Percentiles rank a stretch among this genome's conserved stretches.
Evolutionary conservation across 1,140 invertebrate species (phyloP).

Genomic region (Nephotettix cincticeps): DNA sequence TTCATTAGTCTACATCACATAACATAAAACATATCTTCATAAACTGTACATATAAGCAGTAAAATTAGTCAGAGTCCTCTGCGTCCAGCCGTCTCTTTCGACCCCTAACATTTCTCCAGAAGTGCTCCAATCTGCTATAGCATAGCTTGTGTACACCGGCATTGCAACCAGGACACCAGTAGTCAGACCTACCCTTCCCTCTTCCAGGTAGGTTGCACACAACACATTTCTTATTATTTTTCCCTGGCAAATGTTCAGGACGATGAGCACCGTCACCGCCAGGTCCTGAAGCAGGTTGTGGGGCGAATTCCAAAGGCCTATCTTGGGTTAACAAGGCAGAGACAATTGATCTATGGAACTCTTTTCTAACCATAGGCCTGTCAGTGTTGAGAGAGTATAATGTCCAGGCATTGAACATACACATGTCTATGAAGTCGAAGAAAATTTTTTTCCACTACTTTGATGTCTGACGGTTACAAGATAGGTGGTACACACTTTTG

Average conservation of each 20-base stretch:
- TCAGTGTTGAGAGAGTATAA: conserved; percentile 9
- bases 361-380: background rate
- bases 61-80: too few species aligned
- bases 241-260: background rate
- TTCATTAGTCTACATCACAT: too few species aligned
- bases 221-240: background rate
- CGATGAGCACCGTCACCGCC: background rate
- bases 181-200: background rate
- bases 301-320: background rate
- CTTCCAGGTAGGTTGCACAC: background rate
- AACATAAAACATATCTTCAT: too few species aligned
- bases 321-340: background rate
- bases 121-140: background rate
- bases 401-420: background rate
- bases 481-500: background rate
- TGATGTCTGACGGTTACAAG: background rate
- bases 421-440: background rate
- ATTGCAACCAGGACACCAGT: conserved; percentile 8
- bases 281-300: background rate
- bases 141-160: background rate
- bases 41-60: too few species aligned
- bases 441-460: conserved; percentile 13
- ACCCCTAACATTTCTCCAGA: background rate
- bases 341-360: background rate
- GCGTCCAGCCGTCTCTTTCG: background rate